Evolutionary conservation across 2,113 vertebrate genomes (phyloP).

Genomic region (Odontesthes bonariensis): DNA sequence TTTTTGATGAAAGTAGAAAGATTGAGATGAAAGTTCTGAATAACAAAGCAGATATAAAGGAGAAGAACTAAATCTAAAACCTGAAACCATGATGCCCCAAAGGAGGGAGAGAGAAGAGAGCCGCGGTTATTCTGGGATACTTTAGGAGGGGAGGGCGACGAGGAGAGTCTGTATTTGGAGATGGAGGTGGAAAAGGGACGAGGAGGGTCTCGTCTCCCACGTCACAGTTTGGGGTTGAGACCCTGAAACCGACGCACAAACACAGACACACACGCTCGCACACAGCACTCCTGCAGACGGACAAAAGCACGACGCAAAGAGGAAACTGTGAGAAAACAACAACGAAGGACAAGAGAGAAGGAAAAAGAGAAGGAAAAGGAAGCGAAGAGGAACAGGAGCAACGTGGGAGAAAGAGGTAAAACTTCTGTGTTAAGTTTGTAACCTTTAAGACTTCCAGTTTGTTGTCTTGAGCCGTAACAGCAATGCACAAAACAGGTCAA

Average conservation of each 20-base stretch:
- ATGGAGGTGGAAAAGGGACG: conserved; percentile 53
- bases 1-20: neutral
- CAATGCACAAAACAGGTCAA: neutral
- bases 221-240: conserved; percentile 60
- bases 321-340: conserved; percentile 45
- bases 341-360: conserved; percentile 37
- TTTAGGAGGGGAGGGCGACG: conserved; percentile 69
- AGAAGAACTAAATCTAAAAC: conserved; percentile 24
- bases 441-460: neutral
- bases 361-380: conserved; percentile 34
- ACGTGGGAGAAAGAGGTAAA: conserved; percentile 70
- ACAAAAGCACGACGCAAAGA: conserved; percentile 53
- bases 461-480: neutral
- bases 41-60: conserved; percentile 2
- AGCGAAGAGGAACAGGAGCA: conserved; percentile 24
- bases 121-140: conserved; percentile 62
- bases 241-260: conserved; percentile 41
- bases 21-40: neutral
- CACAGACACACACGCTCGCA: conserved; percentile 53
- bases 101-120: conserved; percentile 18
- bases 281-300: conserved; percentile 69
- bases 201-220: conserved; percentile 48
- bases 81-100: neutral
- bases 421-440: neutral
- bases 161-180: conserved; percentile 81